A percentile compares a stretch with the other conserved stretches of the same genome.
Conservation (phyloP, 2,888 invertebrate genomes). For the Arrhopalites spinosus region DNA sequence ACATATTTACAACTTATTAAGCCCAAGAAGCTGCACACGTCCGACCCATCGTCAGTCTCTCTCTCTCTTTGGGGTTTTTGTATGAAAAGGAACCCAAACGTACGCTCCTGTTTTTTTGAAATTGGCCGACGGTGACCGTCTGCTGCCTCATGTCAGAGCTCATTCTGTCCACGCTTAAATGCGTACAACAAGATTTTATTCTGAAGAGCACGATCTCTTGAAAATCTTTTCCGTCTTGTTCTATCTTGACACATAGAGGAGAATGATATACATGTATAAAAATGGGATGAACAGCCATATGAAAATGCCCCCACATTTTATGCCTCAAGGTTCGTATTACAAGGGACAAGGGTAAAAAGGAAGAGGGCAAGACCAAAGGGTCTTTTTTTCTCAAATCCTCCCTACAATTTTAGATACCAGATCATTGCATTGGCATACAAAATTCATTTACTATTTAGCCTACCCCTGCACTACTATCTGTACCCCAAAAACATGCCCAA, state of each 20-base stretch:
- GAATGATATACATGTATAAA: too few relatives aligned
- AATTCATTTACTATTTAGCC: too few relatives aligned
- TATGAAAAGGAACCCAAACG: background rate
- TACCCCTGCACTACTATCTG: background rate
- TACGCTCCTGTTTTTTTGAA: slow-evolving; percentile 15
- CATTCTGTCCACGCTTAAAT: background rate
- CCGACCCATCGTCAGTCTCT: background rate
- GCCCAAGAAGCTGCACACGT: background rate
- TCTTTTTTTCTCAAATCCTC: background rate
- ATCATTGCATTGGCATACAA: too few relatives aligned
- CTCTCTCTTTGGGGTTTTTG: background rate
- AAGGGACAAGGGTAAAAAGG: background rate
- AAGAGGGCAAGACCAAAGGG: background rate
- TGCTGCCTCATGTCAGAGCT: slow-evolving; percentile 5
- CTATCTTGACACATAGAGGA: background rate
- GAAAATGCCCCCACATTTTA: background rate
- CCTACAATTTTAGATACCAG: background rate
- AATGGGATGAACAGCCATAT: too few relatives aligned
- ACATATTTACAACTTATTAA: too few relatives aligned
- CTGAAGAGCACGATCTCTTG: background rate
- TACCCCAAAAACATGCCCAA: slow-evolving; percentile 7
- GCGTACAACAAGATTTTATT: background rate
- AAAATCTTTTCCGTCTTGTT: too few relatives aligned
- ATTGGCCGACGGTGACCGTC: slow-evolving; percentile 32
- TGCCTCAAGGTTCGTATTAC: background rate